A percentile compares a stretch with the other conserved stretches of the same genome.
Conservation (phyloP, 2,113 vertebrate genomes). For the Aegypius monachus region DNA sequence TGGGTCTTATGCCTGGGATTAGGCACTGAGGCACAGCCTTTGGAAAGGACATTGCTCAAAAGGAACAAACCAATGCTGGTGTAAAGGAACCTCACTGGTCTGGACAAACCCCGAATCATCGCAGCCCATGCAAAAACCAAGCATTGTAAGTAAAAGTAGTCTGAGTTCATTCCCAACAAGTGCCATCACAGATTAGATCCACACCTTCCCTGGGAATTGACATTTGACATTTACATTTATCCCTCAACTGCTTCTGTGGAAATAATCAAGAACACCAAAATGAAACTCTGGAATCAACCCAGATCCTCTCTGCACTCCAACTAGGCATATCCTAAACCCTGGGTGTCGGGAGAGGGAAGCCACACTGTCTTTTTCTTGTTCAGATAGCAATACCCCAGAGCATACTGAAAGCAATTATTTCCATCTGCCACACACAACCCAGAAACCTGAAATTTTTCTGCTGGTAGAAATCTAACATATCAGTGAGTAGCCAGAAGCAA, state of each 20-base stretch:
- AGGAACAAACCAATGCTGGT: not conserved
- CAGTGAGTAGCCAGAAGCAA: slow-evolving; percentile 60
- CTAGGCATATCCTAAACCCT: not conserved
- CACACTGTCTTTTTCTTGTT: not conserved
- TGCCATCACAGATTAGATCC: not conserved
- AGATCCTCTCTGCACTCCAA: not conserved
- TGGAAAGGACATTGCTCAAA: not conserved
- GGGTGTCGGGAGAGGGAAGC: not conserved
- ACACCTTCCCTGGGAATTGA: not conserved
- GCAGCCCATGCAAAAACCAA: not conserved
- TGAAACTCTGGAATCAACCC: not conserved
- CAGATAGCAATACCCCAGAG: not conserved
- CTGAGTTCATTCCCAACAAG: not conserved
- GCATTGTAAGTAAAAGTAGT: not conserved
- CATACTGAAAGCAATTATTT: not conserved
- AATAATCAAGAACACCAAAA: not conserved
- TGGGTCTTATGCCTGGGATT: not conserved
- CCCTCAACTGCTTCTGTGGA: not conserved
- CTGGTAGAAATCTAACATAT: slow-evolving; percentile 48
- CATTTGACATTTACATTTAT: not conserved
- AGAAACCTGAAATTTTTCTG: slow-evolving; percentile 49
- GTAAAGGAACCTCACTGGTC: not conserved
- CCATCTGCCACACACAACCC: not conserved
- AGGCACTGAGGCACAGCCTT: not conserved
- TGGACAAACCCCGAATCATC: fast-evolving